A percentile compares a stretch with the other conserved stretches of the same genome.
These are phyloP conservation scores for Aphelinus certus DNA, from an alignment of 1,140 invertebrate species.

Conservation along the genomic window DNA sequence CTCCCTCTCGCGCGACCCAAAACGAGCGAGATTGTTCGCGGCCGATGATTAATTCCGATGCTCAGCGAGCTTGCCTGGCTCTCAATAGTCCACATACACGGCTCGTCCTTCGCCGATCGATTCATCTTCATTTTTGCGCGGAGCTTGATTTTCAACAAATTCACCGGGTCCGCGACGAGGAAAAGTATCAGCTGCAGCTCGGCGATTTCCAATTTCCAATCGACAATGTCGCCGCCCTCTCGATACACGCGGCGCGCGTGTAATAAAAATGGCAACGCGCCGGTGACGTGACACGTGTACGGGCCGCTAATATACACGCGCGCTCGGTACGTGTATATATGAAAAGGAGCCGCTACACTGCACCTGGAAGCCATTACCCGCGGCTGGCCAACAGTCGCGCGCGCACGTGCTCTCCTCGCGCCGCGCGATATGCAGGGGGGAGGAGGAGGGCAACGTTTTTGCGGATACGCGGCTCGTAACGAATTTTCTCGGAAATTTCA, in stretches of 20 bases:
- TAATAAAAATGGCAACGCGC: conserved; percentile 9
- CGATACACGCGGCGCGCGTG: background rate
- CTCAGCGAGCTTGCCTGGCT: too few species aligned
- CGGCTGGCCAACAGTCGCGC: conserved; percentile 48
- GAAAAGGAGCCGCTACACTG: conserved; percentile 14
- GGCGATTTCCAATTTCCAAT: too few species aligned
- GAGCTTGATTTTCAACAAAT: too few species aligned
- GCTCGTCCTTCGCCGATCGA: too few species aligned
- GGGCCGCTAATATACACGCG: background rate
- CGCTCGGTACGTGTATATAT: conserved; percentile 23
- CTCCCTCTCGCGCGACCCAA: too few species aligned
- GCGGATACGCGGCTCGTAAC: conserved; percentile 9
- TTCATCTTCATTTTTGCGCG: too few species aligned
- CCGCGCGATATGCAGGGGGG: background rate
- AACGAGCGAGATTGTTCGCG: background rate
- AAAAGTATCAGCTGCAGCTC: too few species aligned
- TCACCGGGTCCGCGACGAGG: too few species aligned
- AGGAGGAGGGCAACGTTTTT: too few species aligned
- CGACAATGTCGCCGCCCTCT: too few species aligned
- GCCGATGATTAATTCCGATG: too few species aligned
- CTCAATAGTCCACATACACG: too few species aligned
- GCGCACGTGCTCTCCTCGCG: conserved; percentile 3
- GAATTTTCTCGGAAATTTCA: conserved; percentile 29
- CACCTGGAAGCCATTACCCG: conserved; percentile 54
- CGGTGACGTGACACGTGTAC: conserved; percentile 7